Evolutionary conservation across 1,140 invertebrate genomes (phyloP).

Genomic region (Sminthurinus signatus): DNA sequence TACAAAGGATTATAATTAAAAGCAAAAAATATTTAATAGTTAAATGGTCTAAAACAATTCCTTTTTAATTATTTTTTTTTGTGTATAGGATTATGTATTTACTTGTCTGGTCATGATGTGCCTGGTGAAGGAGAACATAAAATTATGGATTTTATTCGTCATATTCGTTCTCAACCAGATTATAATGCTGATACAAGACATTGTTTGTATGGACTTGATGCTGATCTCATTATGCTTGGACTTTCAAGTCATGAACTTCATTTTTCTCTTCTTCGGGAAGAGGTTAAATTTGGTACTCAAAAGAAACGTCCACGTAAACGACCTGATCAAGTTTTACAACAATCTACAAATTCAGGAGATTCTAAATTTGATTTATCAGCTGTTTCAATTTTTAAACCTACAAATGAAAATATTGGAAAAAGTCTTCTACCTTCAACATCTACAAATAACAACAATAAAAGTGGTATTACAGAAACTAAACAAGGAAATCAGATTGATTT

Average conservation of each 20-base stretch:
- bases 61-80: no score
- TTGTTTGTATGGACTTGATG: constrained; percentile 92
- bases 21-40: no score
- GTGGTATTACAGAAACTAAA: no score
- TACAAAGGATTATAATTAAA: no score
- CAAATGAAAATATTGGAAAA: not conserved
- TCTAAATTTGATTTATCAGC: constrained; percentile 18
- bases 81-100: constrained; percentile 46
- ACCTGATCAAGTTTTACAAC: not conserved
- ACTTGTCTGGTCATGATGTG: constrained; percentile 78
- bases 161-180: constrained; percentile 67
- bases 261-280: constrained; percentile 38
- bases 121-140: constrained; percentile 98
- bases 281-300: constrained; percentile 32
- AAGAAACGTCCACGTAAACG: constrained; percentile 13
- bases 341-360: not conserved
- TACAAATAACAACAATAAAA: no score
- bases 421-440: no score
- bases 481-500: no score
- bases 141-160: constrained; percentile 94
- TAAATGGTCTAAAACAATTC: no score
- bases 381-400: constrained; percentile 18
- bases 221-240: constrained; percentile 92
- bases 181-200: constrained; percentile 86
- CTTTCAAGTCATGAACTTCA: constrained; percentile 75